phyloP scores from a whole-genome alignment of 1,140 invertebrate genomes.

The Lethrus apterus region DNA sequence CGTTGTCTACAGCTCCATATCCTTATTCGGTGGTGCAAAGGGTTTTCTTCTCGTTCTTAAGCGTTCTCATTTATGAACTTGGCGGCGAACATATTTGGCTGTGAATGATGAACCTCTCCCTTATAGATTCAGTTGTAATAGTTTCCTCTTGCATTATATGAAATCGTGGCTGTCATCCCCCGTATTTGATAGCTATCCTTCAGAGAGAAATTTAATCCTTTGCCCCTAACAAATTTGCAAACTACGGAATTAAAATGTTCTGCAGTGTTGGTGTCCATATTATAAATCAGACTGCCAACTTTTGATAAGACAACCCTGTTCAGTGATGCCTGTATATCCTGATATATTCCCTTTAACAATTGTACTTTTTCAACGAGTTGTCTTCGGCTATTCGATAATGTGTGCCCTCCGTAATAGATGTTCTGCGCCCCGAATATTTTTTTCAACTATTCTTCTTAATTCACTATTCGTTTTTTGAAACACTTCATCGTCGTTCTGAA shows the following conservation, averaged over 20 bases:
- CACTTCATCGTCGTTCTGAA: too few species aligned
- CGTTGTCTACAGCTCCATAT: too few species aligned
- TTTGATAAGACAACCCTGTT: background rate
- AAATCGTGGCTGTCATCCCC: slow-evolving; percentile 5
- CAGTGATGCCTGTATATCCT: background rate
- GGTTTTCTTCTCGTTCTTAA: too few species aligned
- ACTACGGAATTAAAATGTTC: slow-evolving; percentile 12
- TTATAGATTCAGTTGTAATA: too few species aligned
- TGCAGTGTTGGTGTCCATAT: slow-evolving; percentile 13
- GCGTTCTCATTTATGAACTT: too few species aligned
- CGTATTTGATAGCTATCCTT: background rate
- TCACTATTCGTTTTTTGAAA: too few species aligned
- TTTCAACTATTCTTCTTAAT: too few species aligned
- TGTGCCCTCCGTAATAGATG: background rate
- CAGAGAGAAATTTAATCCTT: slow-evolving; percentile 9
- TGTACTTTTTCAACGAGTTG: background rate
- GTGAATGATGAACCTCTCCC: too few species aligned
- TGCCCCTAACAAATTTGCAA: slow-evolving; percentile 12
- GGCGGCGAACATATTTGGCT: too few species aligned
- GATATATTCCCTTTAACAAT: too few species aligned
- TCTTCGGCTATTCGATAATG: background rate
- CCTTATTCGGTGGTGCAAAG: too few species aligned
- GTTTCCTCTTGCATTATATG: slow-evolving; percentile 1
- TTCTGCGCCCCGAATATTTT: background rate
- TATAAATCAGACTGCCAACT: background rate